Conservation (phyloP, 2,797 vertebrate genomes). For the Melanotaenia parkinsoni region DNA sequence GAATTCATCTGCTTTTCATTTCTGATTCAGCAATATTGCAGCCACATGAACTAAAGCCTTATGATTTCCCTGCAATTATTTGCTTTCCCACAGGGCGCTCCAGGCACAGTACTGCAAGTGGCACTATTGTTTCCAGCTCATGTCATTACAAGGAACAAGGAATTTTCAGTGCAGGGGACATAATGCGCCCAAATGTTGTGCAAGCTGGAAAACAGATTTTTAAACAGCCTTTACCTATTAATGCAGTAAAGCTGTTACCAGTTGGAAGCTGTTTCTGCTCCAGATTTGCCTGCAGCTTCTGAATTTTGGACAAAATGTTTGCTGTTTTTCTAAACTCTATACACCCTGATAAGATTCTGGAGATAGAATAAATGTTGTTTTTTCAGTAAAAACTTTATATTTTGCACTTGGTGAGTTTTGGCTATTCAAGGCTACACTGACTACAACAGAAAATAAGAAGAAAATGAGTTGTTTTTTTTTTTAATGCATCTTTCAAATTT, state of each 20-base stretch:
- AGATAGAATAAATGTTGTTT: slow-evolving; percentile 7
- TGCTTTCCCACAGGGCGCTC: slow-evolving; percentile 43
- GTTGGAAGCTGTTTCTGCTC: slow-evolving; percentile 39
- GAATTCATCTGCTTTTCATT: slow-evolving; percentile 78
- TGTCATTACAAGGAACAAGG: slow-evolving; percentile 39
- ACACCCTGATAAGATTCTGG: neutral
- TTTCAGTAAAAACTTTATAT: neutral
- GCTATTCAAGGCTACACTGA: neutral
- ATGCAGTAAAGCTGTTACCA: slow-evolving; percentile 45
- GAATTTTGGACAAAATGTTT: slow-evolving; percentile 18
- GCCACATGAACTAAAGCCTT: slow-evolving; percentile 68
- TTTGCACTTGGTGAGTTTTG: neutral
- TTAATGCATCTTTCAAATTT: neutral
- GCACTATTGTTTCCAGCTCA: slow-evolving; percentile 66
- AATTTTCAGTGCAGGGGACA: slow-evolving; percentile 39
- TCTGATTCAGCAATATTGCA: slow-evolving; percentile 67
- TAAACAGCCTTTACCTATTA: slow-evolving; percentile 26
- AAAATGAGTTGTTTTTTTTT: too few species aligned
- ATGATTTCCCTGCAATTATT: slow-evolving; percentile 60
- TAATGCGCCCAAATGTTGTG: slow-evolving; percentile 40
- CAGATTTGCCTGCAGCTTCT: slow-evolving; percentile 15
- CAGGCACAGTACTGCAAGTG: slow-evolving; percentile 34
- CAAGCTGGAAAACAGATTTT: slow-evolving; percentile 17
- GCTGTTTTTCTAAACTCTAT: slow-evolving; percentile 2
- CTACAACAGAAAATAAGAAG: too few species aligned